phyloP scores from a whole-genome alignment of 2,113 vertebrate species.

The Cairina moschata region DNA sequence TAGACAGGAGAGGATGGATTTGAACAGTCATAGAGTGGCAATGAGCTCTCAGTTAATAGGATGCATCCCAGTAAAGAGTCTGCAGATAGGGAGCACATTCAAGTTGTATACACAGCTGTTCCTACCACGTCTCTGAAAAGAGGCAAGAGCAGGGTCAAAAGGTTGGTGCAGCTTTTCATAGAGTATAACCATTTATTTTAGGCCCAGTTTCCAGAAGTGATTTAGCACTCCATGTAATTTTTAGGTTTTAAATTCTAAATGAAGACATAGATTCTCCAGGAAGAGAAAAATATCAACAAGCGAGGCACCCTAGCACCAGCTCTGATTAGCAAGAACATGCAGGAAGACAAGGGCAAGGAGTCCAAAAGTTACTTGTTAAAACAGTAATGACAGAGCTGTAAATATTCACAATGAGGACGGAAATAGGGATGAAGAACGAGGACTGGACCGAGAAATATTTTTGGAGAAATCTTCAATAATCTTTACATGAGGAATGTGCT shows the following conservation, averaged over 20 bases:
- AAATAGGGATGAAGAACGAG: neutral
- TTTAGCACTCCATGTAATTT: constrained; percentile 59
- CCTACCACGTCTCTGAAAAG: neutral
- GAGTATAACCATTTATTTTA: constrained; percentile 49
- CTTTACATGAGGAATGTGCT: neutral
- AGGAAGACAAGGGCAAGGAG: neutral
- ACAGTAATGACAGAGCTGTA: neutral
- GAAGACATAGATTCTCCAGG: neutral
- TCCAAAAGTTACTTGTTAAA: neutral
- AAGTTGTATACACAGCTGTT: constrained; percentile 64
- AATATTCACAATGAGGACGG: neutral
- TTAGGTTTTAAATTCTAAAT: constrained; percentile 49
- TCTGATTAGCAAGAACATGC: neutral
- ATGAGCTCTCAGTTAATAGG: neutral
- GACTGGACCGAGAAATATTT: neutral
- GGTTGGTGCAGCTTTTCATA: constrained; percentile 34
- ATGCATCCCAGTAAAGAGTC: neutral
- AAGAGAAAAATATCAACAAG: constrained; percentile 31
- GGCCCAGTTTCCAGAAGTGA: constrained; percentile 48
- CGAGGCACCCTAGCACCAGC: neutral
- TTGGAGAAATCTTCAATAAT: neutral
- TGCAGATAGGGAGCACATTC: neutral
- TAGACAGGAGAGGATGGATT: neutral
- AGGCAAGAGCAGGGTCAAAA: constrained; percentile 52
- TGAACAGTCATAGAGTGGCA: neutral